phyloP scores from a whole-genome alignment of 2,888 invertebrate species.

The Panzeria rudis region DNA sequence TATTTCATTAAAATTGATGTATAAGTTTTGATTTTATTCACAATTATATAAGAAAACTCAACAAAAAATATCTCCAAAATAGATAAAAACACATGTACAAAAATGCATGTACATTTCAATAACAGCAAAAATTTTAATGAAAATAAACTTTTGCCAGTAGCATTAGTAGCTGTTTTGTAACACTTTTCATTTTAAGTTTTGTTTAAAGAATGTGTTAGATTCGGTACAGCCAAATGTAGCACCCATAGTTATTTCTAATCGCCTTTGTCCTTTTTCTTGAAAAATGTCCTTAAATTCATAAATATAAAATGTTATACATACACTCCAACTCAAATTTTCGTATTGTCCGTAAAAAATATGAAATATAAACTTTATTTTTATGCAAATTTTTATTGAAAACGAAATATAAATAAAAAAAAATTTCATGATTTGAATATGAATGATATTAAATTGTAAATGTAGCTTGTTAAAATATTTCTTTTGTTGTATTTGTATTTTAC shows the following conservation, averaged over 20 bases:
- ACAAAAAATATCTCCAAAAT: too few species aligned
- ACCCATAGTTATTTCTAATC: neutral
- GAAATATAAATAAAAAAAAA: constrained; percentile 50
- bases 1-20: too few species aligned
- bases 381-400: constrained; percentile 61
- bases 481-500: constrained; percentile 31
- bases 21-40: too few species aligned
- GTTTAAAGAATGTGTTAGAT: neutral
- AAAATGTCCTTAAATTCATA: neutral
- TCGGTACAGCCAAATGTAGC: neutral
- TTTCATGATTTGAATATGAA: constrained; percentile 68
- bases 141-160: too few species aligned
- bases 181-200: too few species aligned
- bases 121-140: too few species aligned
- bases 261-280: neutral
- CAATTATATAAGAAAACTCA: too few species aligned
- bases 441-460: constrained; percentile 62
- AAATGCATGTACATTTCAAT: too few species aligned
- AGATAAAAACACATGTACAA: too few species aligned
- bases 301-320: neutral
- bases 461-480: constrained; percentile 55
- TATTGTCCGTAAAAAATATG: constrained; percentile 20
- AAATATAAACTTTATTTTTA: constrained; percentile 66
- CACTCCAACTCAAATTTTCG: neutral
- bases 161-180: too few species aligned